Evolutionary conservation across 1,140 invertebrate genomes (phyloP).

Genomic region (Hyles vespertilio): DNA sequence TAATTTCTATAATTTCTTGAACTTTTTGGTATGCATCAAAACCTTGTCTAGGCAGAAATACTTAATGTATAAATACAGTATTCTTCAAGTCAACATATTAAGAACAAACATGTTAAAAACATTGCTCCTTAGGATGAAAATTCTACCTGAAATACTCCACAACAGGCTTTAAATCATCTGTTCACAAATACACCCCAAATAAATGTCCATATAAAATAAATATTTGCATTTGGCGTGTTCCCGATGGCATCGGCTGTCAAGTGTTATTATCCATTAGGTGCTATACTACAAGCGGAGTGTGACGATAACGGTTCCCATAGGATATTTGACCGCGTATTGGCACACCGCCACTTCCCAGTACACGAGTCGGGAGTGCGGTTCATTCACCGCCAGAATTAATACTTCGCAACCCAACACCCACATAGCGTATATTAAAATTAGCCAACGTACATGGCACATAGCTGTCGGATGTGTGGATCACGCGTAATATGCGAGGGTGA

Average conservation of each 20-base stretch:
- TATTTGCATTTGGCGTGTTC: slow-evolving; percentile 5
- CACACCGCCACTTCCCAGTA: slow-evolving; percentile 28
- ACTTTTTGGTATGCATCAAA: no score
- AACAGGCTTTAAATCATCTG: no score
- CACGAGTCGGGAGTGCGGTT: slow-evolving; percentile 21
- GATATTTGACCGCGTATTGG: slow-evolving; percentile 26
- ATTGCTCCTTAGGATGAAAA: no score
- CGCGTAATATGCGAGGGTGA: no score
- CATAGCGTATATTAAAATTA: slow-evolving; percentile 11
- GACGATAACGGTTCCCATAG: slow-evolving; percentile 29
- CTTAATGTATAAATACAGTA: no score
- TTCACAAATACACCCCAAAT: no score
- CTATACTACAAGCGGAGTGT: slow-evolving; percentile 21
- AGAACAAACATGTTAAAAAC: no score
- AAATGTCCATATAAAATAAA: background rate
- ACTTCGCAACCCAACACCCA: slow-evolving; percentile 6
- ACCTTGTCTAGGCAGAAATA: no score
- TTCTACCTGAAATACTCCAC: no score
- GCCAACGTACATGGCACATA: slow-evolving; percentile 13
- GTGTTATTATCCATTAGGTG: slow-evolving; percentile 25
- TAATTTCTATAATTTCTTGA: no score
- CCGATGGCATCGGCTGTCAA: slow-evolving; percentile 14
- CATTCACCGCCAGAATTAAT: slow-evolving; percentile 30
- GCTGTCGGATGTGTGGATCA: background rate
- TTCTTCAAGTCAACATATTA: no score